Base-by-base conservation (phyloP, 2,888 invertebrate genomes). In the Lutraria lutraria region DNA sequence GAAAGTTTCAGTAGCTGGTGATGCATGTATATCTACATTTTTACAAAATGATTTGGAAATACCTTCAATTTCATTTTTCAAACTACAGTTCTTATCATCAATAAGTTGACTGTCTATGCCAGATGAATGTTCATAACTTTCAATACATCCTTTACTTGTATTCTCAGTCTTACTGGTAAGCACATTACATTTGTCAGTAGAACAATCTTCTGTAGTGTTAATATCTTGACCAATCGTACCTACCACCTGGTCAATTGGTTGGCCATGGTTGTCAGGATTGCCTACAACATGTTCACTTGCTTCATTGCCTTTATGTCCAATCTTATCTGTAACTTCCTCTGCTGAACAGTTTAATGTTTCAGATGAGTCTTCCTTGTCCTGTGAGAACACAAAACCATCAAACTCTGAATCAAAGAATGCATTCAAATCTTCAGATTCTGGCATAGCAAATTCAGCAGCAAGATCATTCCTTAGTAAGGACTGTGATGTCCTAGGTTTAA, bases 351-450 rank as follows among this genome's bases (percentile, higher is more conserved):
- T 68, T 25, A 10, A 25, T 25, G 63, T n/a, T 6, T 68, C 63
- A 34, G 19, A 15, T 31, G n/a, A n/a, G 13, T 34, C 34, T 15
- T 63, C 83, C 43, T 43, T 52, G 21, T 87, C 87, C 79, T 88
- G 83, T 13, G 83, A 60, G 52, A 88, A 83, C 43, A 81, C 84
- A 68, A 87, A 81, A 72, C 85, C 84, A 54, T 87, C 87, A 87
- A 83, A 84, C 43, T 85, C 76, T 6, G 89, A 86, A 76, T 85
- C 86, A 29, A 92, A 86, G 79, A 92, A 92, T 25, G 84, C 86
- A 63, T 92, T 88, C 12, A 92, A 63, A 34, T 85, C 89, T 63
- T 90, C 92, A 16, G 92, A 82, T 43, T 86, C 86, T 31, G 86
- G 86, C 86, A 86, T 86, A 12, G 56, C 34, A 15, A 81, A 29